These are phyloP conservation scores for Chaetura pelagica DNA, from an alignment of 2,113 vertebrate genomes.

Conservation along the genomic window DNA sequence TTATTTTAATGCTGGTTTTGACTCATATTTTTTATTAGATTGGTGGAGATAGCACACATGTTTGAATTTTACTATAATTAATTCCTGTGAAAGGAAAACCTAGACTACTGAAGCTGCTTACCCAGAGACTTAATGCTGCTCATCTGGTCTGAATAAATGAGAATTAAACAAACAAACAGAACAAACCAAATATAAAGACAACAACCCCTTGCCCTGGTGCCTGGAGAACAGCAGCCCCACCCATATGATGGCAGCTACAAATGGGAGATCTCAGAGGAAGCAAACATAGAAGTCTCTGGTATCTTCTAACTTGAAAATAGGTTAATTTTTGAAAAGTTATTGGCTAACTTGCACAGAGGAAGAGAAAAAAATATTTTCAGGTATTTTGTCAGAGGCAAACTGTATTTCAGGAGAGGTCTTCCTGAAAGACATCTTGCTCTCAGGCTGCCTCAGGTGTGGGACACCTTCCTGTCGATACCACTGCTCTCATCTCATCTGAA, in stretches of 20 bases:
- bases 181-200: not conserved
- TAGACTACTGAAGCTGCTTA: not conserved
- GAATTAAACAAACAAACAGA: not conserved
- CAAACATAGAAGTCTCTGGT: not conserved
- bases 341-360: not conserved
- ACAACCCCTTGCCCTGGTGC: not conserved
- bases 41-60: not conserved
- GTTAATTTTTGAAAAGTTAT: not conserved
- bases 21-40: not conserved
- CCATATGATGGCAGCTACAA: not conserved
- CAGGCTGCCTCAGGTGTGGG: not conserved
- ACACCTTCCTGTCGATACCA: not conserved
- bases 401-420: not conserved
- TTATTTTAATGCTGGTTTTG: not conserved
- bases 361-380: not conserved
- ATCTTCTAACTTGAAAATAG: not conserved
- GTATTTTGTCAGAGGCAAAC: not conserved
- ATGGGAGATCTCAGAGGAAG: not conserved
- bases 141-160: not conserved
- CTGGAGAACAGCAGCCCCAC: not conserved
- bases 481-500: constrained; percentile 33
- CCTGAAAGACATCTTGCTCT: not conserved
- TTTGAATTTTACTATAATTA: not conserved
- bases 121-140: not conserved
- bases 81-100: not conserved